Conservation (phyloP, 2,888 invertebrate genomes). For the Drosophila pseudotalamancana region DNA sequence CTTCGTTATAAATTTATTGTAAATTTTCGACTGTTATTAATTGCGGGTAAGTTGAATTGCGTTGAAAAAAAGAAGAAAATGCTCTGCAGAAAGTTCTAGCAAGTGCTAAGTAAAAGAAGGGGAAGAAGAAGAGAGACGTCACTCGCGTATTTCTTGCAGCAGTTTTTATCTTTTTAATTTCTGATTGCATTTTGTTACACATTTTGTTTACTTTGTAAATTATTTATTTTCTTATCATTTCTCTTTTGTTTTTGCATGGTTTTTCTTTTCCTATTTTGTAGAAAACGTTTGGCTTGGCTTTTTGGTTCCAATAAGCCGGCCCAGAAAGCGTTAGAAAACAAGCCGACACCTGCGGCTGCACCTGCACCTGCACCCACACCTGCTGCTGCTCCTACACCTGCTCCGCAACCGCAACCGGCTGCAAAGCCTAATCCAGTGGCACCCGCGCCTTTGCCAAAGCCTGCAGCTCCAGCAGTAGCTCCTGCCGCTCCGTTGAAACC, state of each 20-base stretch:
- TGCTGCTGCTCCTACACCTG: slow-evolving; percentile 53
- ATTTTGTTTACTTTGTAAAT: slow-evolving; percentile 3
- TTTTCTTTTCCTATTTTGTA: slow-evolving; percentile 66
- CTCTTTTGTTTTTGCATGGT: slow-evolving; percentile 46
- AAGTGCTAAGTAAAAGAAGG: too few relatives aligned
- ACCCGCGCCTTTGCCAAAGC: slow-evolving; percentile 45
- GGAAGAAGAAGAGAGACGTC: slow-evolving; percentile 14
- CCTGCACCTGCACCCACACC: slow-evolving; percentile 25
- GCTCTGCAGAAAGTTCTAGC: slow-evolving; percentile 15
- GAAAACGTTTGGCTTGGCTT: slow-evolving; percentile 84
- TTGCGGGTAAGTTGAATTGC: slow-evolving; percentile 25
- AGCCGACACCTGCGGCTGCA: slow-evolving; percentile 43
- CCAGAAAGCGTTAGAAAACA: slow-evolving; percentile 75
- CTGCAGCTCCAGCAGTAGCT: slow-evolving; percentile 33
- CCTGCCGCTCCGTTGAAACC: slow-evolving; percentile 20
- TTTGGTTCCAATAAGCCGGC: slow-evolving; percentile 79
- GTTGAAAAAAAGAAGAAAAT: not conserved
- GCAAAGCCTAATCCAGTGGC: slow-evolving; percentile 26
- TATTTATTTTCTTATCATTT: slow-evolving; percentile 46
- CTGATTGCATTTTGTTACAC: slow-evolving; percentile 16
- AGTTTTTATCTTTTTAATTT: not conserved
- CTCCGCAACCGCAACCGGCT: slow-evolving; percentile 29
- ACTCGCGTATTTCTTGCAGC: too few relatives aligned
- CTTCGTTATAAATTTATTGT: not conserved
- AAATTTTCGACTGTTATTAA: not conserved